A percentile compares a stretch with the other conserved stretches of the same genome.
These are phyloP conservation scores for Dicyrtoma fusca DNA, from an alignment of 2,888 invertebrate species.

Conservation along the genomic window DNA sequence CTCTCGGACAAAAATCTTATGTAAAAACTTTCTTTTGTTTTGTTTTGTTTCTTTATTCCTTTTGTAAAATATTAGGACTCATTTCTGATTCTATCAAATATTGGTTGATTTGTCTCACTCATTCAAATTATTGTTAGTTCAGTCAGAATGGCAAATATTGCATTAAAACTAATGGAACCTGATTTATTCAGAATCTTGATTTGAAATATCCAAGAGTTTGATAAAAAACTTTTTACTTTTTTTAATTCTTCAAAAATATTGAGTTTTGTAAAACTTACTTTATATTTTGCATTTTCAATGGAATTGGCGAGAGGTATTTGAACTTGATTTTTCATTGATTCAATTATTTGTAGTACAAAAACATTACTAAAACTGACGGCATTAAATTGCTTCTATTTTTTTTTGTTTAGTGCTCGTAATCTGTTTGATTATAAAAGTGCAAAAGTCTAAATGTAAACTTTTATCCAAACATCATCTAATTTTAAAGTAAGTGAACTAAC, in stretches of 20 bases:
- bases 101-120: no score
- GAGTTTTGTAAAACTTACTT: neutral
- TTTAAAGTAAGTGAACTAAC: no score
- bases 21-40: no score
- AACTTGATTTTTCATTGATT: constrained; percentile 13
- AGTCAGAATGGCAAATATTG: neutral
- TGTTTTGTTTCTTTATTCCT: no score
- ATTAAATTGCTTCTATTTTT: neutral
- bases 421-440: constrained; percentile 27
- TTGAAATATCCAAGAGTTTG: neutral
- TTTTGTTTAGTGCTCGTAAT: neutral
- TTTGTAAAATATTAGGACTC: no score
- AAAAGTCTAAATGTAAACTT: constrained; percentile 18
- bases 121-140: no score
- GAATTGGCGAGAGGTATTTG: constrained; percentile 22
- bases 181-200: neutral
- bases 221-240: neutral
- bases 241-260: constrained; percentile 3
- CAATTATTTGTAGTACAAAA: neutral
- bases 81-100: no score
- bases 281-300: constrained; percentile 9
- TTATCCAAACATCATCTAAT: no score
- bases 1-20: no score
- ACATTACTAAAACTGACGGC: neutral
- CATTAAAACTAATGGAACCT: constrained; percentile 1